Conservation (phyloP, 2,888 invertebrate genomes). For the Pollenia labialis region DNA sequence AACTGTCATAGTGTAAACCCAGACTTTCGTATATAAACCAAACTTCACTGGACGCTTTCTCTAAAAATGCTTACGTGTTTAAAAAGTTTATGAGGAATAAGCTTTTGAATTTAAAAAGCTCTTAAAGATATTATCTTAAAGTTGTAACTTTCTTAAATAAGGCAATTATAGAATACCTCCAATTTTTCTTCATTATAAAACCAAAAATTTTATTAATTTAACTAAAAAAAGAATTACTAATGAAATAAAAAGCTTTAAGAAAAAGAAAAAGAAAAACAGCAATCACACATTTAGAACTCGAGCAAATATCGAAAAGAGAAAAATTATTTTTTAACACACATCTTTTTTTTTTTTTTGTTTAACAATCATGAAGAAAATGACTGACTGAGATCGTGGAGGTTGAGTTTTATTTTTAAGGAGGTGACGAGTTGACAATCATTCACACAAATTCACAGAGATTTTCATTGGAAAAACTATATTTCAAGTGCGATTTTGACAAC, state of each 20-base stretch:
- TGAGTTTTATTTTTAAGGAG: not conserved
- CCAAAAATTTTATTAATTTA: not conserved
- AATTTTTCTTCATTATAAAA: not conserved
- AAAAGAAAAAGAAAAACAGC: not conserved
- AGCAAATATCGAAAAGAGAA: not conserved
- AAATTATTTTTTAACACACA: not conserved
- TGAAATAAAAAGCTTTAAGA: not conserved
- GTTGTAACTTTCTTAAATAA: too few species aligned
- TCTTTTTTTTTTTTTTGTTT: not conserved
- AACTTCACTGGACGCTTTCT: too few species aligned
- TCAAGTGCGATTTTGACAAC: constrained; percentile 37
- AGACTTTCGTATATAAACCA: too few species aligned
- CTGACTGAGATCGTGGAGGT: constrained; percentile 17
- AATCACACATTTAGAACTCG: not conserved
- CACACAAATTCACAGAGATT: constrained; percentile 44
- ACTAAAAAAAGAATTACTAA: not conserved
- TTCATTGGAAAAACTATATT: not conserved
- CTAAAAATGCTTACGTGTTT: too few species aligned
- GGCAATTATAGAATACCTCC: not conserved
- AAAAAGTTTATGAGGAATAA: too few species aligned
- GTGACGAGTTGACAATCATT: constrained; percentile 45
- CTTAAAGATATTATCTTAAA: too few species aligned
- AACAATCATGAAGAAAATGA: constrained; percentile 15
- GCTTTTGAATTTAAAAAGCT: too few species aligned
- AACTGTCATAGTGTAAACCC: too few species aligned